Evolutionary conservation across 2,113 vertebrate species (phyloP).

Genomic region (Gopherus flavomarginatus): DNA sequence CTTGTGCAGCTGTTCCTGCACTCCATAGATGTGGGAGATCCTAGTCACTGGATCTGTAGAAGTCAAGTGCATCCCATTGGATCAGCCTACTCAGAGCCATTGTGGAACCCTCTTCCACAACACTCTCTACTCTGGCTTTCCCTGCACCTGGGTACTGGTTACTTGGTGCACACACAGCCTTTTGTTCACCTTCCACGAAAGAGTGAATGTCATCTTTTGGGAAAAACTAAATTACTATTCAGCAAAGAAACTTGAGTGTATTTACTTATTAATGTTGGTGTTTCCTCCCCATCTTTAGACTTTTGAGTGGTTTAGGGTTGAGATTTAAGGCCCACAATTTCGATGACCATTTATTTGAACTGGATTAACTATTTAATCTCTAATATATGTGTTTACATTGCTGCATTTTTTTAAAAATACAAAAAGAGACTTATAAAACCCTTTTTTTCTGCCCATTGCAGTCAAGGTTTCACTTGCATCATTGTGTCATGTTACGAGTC

Average conservation of each 20-base stretch:
- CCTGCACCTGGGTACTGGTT: background rate
- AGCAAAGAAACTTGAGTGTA: background rate
- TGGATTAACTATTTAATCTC: background rate
- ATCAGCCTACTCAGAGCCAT: background rate
- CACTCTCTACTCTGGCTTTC: accelerated
- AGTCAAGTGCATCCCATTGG: background rate
- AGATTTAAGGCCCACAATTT: background rate
- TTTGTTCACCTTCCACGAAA: background rate
- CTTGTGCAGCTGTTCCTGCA: background rate
- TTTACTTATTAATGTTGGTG: background rate
- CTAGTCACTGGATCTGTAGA: accelerated
- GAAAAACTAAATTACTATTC: background rate
- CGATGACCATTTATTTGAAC: background rate
- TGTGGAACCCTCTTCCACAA: background rate
- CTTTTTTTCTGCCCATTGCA: background rate
- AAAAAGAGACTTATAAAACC: background rate
- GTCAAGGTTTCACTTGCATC: background rate
- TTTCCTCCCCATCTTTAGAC: too few species aligned
- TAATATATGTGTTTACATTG: background rate
- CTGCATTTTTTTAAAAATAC: background rate
- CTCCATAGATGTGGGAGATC: background rate
- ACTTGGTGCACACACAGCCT: background rate
- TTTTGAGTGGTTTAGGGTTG: background rate
- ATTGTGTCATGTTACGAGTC: background rate
- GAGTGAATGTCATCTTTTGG: background rate